phyloP scores from a whole-genome alignment of 64 coral and sea anemone genomes.

The Montipora sp. region DNA sequence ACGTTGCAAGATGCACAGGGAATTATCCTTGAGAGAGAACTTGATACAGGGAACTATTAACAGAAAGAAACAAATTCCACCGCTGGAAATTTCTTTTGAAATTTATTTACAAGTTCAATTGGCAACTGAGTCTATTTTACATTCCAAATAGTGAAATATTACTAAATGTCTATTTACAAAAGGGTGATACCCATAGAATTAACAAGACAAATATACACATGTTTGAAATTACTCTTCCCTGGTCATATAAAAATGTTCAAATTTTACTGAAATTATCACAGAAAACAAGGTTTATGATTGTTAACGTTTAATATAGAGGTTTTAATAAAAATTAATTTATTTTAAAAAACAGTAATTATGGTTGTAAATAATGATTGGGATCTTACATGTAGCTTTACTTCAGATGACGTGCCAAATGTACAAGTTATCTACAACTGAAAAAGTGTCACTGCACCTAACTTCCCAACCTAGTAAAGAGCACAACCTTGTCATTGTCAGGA shows the following conservation, averaged over 20 bases:
- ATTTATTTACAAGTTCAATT: slow-evolving; percentile 50
- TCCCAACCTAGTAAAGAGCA: not conserved
- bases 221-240: not conserved
- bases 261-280: not conserved
- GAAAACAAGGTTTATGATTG: not conserved
- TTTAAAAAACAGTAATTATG: too few species aligned
- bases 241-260: not conserved
- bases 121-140: slow-evolving; percentile 7
- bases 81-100: not conserved
- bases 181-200: not conserved
- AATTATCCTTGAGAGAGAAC: too few species aligned
- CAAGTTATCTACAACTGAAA: too few species aligned
- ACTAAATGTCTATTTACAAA: slow-evolving; percentile 30
- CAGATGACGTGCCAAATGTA: too few species aligned
- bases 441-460: too few species aligned
- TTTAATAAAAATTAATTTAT: not conserved
- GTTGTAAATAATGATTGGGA: too few species aligned
- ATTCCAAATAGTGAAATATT: slow-evolving; percentile 45
- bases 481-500: too few species aligned
- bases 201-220: slow-evolving; percentile 10
- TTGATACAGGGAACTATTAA: too few species aligned
- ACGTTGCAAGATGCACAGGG: too few species aligned
- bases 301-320: not conserved
- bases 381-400: too few species aligned
- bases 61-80: not conserved